Percentiles rank a stretch among this genome's conserved stretches.
Evolutionary conservation across 2,797 vertebrate genomes (phyloP).

Genomic region (Sebastes alutus): DNA sequence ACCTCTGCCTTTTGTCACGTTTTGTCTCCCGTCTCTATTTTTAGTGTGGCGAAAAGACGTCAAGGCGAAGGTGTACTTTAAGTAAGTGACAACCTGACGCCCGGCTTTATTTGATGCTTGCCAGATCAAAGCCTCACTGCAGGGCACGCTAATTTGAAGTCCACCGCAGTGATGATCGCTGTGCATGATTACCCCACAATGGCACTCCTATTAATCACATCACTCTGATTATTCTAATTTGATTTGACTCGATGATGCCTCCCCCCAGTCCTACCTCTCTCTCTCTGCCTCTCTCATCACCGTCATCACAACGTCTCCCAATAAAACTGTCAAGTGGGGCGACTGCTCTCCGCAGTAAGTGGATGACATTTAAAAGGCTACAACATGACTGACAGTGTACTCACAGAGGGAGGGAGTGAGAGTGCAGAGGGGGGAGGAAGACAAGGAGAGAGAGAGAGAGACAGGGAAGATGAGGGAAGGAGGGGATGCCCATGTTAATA

Average conservation of each 20-base stretch:
- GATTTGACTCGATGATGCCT: constrained; percentile 80
- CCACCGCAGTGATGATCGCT: constrained; percentile 82
- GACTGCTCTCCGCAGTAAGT: constrained; percentile 79
- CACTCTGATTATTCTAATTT: constrained; percentile 85
- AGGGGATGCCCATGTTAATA: constrained; percentile 81
- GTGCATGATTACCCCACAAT: constrained; percentile 84
- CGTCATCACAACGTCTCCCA: constrained; percentile 75
- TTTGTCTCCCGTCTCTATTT: constrained; percentile 76
- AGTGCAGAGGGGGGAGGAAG: constrained; percentile 67
- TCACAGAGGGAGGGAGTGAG: constrained; percentile 81
- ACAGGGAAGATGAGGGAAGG: constrained; percentile 72
- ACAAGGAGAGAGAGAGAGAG: constrained; percentile 56
- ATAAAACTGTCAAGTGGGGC: constrained; percentile 84
- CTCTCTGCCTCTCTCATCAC: constrained; percentile 66
- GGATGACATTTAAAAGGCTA: constrained; percentile 84
- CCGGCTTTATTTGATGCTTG: constrained; percentile 80
- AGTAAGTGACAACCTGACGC: constrained; percentile 82
- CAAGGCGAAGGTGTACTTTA: constrained; percentile 81
- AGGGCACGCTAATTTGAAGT: constrained; percentile 82
- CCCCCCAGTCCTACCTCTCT: constrained; percentile 59
- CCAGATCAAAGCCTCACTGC: constrained; percentile 84
- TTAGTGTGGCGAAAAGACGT: constrained; percentile 72
- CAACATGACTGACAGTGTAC: constrained; percentile 82
- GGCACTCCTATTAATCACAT: constrained; percentile 86
- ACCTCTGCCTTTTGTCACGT: constrained; percentile 75